Conservation (phyloP, 2,113 vertebrate genomes). For the Mobula hypostoma region DNA sequence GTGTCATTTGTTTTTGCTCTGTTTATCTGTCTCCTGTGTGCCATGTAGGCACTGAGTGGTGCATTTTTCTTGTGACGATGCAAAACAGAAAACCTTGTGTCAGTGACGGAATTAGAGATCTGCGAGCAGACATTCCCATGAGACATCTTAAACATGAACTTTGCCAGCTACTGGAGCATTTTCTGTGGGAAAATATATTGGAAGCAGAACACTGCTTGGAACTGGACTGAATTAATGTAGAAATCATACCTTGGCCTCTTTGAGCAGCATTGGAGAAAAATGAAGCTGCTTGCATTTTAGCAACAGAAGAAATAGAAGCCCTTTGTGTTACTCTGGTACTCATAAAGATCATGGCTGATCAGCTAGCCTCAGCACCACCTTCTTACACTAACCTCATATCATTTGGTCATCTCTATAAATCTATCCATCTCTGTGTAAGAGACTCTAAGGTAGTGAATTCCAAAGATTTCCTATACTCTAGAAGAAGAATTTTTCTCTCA, state of each 20-base stretch:
- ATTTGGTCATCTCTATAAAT: too few species aligned
- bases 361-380: too few species aligned
- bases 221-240: neutral
- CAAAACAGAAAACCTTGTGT: neutral
- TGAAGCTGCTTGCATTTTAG: neutral
- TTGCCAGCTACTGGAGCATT: neutral
- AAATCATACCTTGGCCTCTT: neutral
- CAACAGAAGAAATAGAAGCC: too few species aligned
- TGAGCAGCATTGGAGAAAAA: neutral
- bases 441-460: too few species aligned
- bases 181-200: slow-evolving; percentile 12
- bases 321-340: too few species aligned
- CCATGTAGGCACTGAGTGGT: neutral
- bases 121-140: neutral
- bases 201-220: neutral
- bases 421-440: too few species aligned
- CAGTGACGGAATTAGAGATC: neutral
- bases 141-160: neutral
- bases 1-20: neutral
- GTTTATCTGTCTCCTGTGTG: neutral
- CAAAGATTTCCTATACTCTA: too few species aligned
- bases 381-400: too few species aligned
- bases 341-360: too few species aligned
- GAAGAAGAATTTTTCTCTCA: too few species aligned
- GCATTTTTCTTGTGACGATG: neutral